Evolutionary conservation across 2,797 vertebrate genomes (phyloP), one percentile per base, ranked within the genome.

Genomic region (Prionace glauca): DNA sequence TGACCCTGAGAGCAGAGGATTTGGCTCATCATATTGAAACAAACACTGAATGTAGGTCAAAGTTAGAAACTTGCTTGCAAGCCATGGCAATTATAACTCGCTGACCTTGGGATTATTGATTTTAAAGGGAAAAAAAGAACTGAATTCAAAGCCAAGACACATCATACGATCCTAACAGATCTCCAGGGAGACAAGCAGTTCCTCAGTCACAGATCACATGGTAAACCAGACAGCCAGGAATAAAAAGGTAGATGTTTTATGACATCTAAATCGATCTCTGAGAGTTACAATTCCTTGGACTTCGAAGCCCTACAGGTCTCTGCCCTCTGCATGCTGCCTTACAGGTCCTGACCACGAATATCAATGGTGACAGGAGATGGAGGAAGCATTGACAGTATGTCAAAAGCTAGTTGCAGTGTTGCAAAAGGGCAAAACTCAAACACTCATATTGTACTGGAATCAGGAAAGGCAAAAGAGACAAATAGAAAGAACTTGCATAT

Each of bases 41-140:
- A 72, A 50, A 71, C 24, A 26, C 36, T n/a, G 36, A 24, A 20
- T 67, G 41, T 29, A 0, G 36, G 92, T 91, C 2, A 69, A 94
- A 94, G 24, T 20, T 71, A 24, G 41, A 56, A 56, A 56, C 5
- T 56, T 56, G 50, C 50, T 56, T 56, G 50, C 50, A 93, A 94
- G 32, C n/a, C 69, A 24, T 60, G 67, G 65, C 45, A 94, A 45
- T 94, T 69, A 45, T 67, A 65, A 67, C 62, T 67, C 67, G 90
- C n/a, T 92, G n/a, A 71, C 62, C n/a, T 71, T 94, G 91, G 41
- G 71, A 94, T 45, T 94, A 94, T 69, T 94, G 91, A 71, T 94
- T 92, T 62, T 65, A 62, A 36, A 14, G 81, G 8, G 50, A 36
- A n/a, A 22, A 62, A 32, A 36, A n/a, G 36, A 29, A 91, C 5